Evolutionary conservation across 2,888 invertebrate species (phyloP), one percentile per base, ranked within the genome.

Genomic region (Ametastegia equiseti): DNA sequence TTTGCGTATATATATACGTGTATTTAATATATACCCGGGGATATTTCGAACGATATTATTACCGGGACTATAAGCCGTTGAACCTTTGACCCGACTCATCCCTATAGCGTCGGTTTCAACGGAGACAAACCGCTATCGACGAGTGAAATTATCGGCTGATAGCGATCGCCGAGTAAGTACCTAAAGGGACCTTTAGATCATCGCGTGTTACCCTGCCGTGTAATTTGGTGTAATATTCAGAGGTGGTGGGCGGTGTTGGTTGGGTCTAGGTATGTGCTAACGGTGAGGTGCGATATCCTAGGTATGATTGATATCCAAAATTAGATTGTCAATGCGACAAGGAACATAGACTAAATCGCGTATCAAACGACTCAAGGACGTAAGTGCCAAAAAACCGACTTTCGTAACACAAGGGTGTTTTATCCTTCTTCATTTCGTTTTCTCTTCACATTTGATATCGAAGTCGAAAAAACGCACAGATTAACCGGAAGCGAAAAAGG

Each of bases 1-100:
- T 42, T 5, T 60, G 19, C 11, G 23, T 13, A 30, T 54, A n/a
- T 11, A 33, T 30, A 30, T 15, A 63, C 1, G 33, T 54, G 23
- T 54, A 19, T 3, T n/a, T n/a, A n/a, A n/a, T n/a, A n/a, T n/a
- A n/a, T n/a, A n/a, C n/a, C n/a, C n/a, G n/a, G n/a, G 11, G 42
- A n/a, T 11, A 42, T 69, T 69, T 69, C 39, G 27, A 45, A 69
- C 69, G 69, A 13, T 13, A 45, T 27, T 13, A 27, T 42, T 13
- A 39, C 9, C n/a, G 13, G 39, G 5, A 69, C 69, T 33, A 69
- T 42, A n/a, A 69, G 69, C 23, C 69, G 69, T 69, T 69, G 69
- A 69, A 69, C 69, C 42, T 69, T 69, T 69, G 69, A 69, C 69
- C 69, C 69, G 69, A 69, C 23, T 15, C 33, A 65, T 33, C 23